Conservation (phyloP, 2,113 vertebrate species). For the Sinocyclocheilus maitianheensis region DNA sequence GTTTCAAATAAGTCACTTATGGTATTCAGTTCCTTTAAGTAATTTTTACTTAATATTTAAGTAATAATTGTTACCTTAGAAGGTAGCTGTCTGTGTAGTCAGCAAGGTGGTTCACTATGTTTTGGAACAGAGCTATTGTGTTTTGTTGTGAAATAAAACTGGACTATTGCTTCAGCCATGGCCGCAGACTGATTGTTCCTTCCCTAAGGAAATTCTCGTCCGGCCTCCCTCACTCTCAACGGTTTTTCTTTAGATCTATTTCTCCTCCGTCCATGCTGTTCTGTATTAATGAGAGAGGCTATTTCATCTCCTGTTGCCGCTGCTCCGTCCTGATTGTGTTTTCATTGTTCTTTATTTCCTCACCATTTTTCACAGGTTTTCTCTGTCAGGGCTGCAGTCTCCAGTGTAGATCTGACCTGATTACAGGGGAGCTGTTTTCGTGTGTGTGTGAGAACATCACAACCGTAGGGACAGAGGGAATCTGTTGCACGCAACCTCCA, state of each 20-base stretch:
- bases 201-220: slow-evolving; percentile 43
- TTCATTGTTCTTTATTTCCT: slow-evolving; percentile 59
- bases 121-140: slow-evolving; percentile 3
- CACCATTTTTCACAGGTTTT: slow-evolving; percentile 56
- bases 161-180: slow-evolving; percentile 45
- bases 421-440: slow-evolving; percentile 42
- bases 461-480: slow-evolving; percentile 24
- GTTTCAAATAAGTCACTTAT: neutral
- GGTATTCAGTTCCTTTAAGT: neutral
- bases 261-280: slow-evolving; percentile 38
- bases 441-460: slow-evolving; percentile 30
- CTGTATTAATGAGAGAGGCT: slow-evolving; percentile 55
- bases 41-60: too few relatives aligned
- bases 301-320: slow-evolving; percentile 47
- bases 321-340: slow-evolving; percentile 54
- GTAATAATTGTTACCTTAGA: neutral
- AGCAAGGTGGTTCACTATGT: neutral
- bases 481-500: slow-evolving; percentile 37
- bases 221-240: neutral
- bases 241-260: slow-evolving; percentile 33
- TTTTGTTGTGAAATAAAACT: slow-evolving; percentile 29
- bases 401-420: slow-evolving; percentile 56
- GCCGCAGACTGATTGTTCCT: slow-evolving; percentile 4
- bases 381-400: slow-evolving; percentile 48
- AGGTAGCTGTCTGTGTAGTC: neutral